Evolutionary conservation across 2,797 vertebrate genomes (phyloP).

Genomic region (Falco peregrinus): DNA sequence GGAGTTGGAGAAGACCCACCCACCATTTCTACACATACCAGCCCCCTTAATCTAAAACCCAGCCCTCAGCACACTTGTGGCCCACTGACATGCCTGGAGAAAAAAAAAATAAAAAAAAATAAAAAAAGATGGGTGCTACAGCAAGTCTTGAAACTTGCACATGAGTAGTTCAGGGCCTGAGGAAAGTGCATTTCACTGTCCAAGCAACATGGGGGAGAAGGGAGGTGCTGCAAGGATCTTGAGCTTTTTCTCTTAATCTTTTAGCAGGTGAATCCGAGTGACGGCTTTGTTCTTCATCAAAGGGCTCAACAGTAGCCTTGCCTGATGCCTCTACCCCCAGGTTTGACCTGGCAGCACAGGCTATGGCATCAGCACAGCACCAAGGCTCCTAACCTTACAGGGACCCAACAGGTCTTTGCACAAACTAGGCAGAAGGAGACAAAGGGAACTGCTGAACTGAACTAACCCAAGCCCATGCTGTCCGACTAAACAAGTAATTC

Average conservation of each 20-base stretch:
- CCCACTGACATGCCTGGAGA: background rate
- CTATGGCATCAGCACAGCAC: background rate
- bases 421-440: background rate
- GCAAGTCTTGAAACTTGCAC: background rate
- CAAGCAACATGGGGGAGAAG: background rate
- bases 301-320: background rate
- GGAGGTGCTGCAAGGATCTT: background rate
- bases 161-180: background rate
- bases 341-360: background rate
- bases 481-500: background rate
- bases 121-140: background rate
- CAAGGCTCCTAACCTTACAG: background rate
- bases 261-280: background rate
- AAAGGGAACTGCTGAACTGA: background rate
- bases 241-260: background rate
- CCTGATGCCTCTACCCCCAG: background rate
- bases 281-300: background rate
- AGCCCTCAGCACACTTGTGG: background rate
- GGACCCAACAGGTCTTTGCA: background rate
- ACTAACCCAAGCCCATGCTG: background rate
- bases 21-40: background rate
- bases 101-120: no score
- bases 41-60: background rate
- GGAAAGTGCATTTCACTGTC: background rate
- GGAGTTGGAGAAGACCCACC: background rate